Conservation (phyloP, 2,888 invertebrate genomes). For the Drosophila nr. perissopoda region DNA sequence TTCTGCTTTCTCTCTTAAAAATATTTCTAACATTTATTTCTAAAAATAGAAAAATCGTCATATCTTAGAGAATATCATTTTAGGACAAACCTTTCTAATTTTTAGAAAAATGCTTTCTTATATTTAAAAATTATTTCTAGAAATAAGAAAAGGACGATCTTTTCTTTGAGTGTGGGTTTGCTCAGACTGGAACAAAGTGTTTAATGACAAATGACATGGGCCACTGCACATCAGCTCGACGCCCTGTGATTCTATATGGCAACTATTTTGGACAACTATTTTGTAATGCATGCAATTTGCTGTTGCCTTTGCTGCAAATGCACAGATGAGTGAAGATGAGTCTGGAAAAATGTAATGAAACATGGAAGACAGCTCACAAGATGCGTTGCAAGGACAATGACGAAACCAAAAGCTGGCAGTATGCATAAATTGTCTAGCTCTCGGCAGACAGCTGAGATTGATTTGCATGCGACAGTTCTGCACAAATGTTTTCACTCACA, state of each 20-base stretch:
- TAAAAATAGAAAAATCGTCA: background rate
- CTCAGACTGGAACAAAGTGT: conserved; percentile 51
- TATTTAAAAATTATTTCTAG: too few relatives aligned
- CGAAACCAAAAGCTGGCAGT: conserved; percentile 39
- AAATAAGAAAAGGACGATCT: background rate
- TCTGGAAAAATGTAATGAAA: conserved; percentile 71
- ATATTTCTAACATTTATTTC: background rate
- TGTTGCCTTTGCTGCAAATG: conserved; percentile 19
- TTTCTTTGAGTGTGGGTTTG: background rate
- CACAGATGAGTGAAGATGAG: conserved; percentile 47
- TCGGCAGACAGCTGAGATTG: conserved; percentile 71
- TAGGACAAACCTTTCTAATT: background rate
- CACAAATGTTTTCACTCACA: conserved; percentile 45
- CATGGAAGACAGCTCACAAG: conserved; percentile 53
- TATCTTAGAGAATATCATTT: background rate
- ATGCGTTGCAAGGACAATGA: conserved; percentile 48
- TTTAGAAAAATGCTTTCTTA: background rate
- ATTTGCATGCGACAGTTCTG: conserved; percentile 78
- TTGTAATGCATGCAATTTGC: background rate
- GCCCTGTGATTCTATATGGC: conserved; percentile 12
- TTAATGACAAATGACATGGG: conserved; percentile 81
- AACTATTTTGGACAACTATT: conserved; percentile 17
- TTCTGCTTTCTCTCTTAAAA: background rate
- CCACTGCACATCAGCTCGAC: conserved; percentile 44
- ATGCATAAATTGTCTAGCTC: conserved; percentile 76